These are phyloP conservation scores for Syngnathoides biaculeatus DNA, from an alignment of 2,113 vertebrate species.

Conservation along the genomic window DNA sequence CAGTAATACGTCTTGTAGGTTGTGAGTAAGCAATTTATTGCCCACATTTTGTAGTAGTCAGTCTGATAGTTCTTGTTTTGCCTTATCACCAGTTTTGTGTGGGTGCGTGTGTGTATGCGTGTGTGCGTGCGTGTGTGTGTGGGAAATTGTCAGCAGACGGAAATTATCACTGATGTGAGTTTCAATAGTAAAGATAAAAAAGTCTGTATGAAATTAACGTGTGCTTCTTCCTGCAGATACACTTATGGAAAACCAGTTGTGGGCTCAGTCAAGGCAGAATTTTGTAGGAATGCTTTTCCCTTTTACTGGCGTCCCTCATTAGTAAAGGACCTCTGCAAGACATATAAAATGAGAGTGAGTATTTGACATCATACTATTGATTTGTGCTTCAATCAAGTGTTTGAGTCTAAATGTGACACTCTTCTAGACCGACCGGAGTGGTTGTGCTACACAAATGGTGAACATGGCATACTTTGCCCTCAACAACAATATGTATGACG, in stretches of 20 bases:
- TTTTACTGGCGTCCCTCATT: not conserved
- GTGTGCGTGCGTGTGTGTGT: too few species aligned
- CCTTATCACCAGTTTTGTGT: too few species aligned
- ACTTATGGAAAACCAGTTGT: conserved; percentile 74
- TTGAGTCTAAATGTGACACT: not conserved
- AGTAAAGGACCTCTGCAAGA: conserved; percentile 40
- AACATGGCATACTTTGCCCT: conserved; percentile 26
- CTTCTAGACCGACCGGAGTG: conserved; percentile 62
- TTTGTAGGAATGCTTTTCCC: conserved; percentile 30
- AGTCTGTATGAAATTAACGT: not conserved
- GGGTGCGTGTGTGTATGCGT: too few species aligned
- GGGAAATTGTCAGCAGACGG: too few species aligned
- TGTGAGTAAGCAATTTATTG: too few species aligned
- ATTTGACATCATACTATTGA: not conserved
- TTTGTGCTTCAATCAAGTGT: not conserved
- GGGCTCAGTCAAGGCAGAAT: conserved; percentile 48
- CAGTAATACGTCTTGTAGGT: too few species aligned
- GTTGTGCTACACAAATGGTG: conserved; percentile 56
- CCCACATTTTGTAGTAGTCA: too few species aligned
- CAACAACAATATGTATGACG: not conserved
- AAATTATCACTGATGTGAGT: not conserved
- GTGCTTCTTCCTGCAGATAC: conserved; percentile 54
- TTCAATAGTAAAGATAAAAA: not conserved
- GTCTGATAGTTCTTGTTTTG: too few species aligned
- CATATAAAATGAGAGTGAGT: conserved; percentile 54